Evolutionary conservation across 2,888 invertebrate species (phyloP), one percentile per base, ranked within the genome.

Genomic region (Neoscelio sp.): DNA sequence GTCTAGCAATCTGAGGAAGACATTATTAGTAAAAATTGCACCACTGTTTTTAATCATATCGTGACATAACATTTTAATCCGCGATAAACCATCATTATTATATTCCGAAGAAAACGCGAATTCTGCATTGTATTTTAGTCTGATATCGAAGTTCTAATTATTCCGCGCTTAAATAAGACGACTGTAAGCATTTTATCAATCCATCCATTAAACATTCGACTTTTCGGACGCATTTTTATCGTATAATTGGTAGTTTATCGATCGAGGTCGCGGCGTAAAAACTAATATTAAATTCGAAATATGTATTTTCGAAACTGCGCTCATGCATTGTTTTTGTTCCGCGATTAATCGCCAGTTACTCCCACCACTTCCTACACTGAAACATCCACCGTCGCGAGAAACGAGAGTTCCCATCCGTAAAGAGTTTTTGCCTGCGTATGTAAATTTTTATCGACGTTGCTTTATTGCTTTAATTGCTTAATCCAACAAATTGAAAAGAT

Each of bases 311-410:
- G 28, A 50, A 65, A 23, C 38, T 48, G 18, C 44, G 71, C 7
- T 60, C 52, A 73, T 71, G 33, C 67, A 40, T 67, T 67, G 67
- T 71, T 71, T 70, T 58, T 71, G 46, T 62, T 38, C 28, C 15
- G 30, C 52, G 48, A 78, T 78, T 78, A 73, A 78, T 78, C 52
- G 78, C 48, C 71, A 46, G 73, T 70, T 70, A 77, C 44, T 64
- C 56, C 33, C 58, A 54, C 70, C 40, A 38, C 48, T 42, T 23
- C 56, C 52, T 56, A 26, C 26, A 56, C 30, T 30, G 20, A 52
- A 71, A 30, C 58, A 35, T 42, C 46, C 50, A 42, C 54, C 54
- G 52, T 52, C 60, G 38, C 50, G 65, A 64, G 48, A 46, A 67
- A 78, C 67, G 71, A 78, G 71, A 67, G 65, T 71, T 50, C 33